Conservation (phyloP, 2,113 vertebrate species). For the Podocnemis expansa region DNA sequence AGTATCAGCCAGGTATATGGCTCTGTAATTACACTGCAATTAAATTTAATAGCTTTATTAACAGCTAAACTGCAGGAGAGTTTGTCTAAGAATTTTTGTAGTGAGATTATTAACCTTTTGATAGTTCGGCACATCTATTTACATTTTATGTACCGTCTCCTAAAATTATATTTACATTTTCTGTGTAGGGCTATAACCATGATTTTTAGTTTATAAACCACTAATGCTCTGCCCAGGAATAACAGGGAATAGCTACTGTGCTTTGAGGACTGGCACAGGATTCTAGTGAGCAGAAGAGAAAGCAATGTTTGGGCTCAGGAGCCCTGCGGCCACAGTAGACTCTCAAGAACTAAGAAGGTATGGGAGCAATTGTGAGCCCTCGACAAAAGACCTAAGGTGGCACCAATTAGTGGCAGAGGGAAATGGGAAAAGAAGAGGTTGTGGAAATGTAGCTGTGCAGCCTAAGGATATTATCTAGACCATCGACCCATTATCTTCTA, state of each 20-base stretch:
- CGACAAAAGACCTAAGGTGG: background rate
- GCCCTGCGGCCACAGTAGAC: background rate
- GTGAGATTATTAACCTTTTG: slow-evolving; percentile 67
- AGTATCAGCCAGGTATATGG: slow-evolving; percentile 39
- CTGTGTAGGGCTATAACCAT: background rate
- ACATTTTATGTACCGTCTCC: background rate
- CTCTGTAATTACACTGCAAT: slow-evolving; percentile 50
- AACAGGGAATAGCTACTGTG: background rate
- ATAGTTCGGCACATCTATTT: slow-evolving; percentile 15
- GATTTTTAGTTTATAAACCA: background rate
- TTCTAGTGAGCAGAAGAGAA: background rate
- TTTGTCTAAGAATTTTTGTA: slow-evolving; percentile 46
- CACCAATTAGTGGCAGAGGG: background rate
- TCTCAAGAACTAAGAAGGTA: background rate
- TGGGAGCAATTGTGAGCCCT: background rate
- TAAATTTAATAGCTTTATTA: slow-evolving; percentile 72
- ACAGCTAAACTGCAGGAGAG: slow-evolving; percentile 57
- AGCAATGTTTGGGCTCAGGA: background rate
- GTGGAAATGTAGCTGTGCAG: background rate
- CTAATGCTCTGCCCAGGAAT: background rate
- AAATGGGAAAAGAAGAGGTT: background rate
- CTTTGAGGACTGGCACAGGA: fast-evolving
- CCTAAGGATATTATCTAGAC: background rate
- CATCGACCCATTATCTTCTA: background rate
- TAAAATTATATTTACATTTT: slow-evolving; percentile 47